A percentile compares a stretch with the other conserved stretches of the same genome.
Evolutionary conservation across 2,888 invertebrate species (phyloP).

Genomic region (Rhamnusium bicolor): DNA sequence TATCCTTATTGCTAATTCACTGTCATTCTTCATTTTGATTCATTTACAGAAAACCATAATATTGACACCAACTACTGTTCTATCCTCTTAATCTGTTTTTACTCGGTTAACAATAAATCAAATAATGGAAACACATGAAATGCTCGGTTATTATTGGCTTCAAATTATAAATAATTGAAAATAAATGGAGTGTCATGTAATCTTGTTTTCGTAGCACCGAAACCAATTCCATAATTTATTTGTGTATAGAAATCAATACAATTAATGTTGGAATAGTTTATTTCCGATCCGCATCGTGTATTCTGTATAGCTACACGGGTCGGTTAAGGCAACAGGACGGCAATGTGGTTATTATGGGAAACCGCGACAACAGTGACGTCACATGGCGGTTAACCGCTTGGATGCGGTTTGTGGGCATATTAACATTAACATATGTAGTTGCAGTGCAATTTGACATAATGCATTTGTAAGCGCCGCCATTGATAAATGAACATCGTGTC

Average conservation of each 20-base stretch:
- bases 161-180: constrained; percentile 31
- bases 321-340: constrained; percentile 52
- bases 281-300: constrained; percentile 51
- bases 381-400: constrained; percentile 61
- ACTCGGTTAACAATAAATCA: neutral
- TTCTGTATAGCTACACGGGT: constrained; percentile 43
- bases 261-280: constrained; percentile 48
- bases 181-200: constrained; percentile 29
- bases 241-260: constrained; percentile 43
- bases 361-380: constrained; percentile 65
- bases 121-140: neutral
- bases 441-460: constrained; percentile 61
- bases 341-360: constrained; percentile 58
- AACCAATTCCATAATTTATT: constrained; percentile 37
- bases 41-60: neutral
- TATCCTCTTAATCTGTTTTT: neutral
- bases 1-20: too few species aligned
- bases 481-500: constrained; percentile 52
- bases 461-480: constrained; percentile 56
- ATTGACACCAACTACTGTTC: neutral
- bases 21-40: neutral
- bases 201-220: constrained; percentile 18
- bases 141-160: constrained; percentile 1
- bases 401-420: constrained; percentile 63
- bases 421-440: constrained; percentile 66